These are phyloP conservation scores for Lycophotia porphyrea DNA, from an alignment of 2,888 invertebrate species.

Conservation along the genomic window DNA sequence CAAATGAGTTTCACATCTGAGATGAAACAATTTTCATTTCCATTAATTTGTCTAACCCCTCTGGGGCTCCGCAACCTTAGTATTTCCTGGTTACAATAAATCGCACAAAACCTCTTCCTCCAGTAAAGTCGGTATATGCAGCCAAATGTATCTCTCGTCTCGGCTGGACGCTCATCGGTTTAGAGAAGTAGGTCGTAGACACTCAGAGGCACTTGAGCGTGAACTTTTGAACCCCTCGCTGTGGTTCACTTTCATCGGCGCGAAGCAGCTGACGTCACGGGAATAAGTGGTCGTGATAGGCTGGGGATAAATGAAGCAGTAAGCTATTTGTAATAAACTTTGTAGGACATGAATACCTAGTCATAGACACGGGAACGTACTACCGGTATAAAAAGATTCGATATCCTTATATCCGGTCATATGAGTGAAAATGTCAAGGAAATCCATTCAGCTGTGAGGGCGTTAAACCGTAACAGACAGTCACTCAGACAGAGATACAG, in stretches of 20 bases:
- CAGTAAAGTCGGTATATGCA: background rate
- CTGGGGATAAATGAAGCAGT: background rate
- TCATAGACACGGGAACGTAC: background rate
- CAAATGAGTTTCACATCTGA: too few species aligned
- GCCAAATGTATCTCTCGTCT: conserved; percentile 5
- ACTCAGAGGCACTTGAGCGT: conserved; percentile 35
- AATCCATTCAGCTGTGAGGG: background rate
- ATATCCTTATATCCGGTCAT: background rate
- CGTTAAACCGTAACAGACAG: too few species aligned
- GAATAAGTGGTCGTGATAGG: conserved; percentile 4
- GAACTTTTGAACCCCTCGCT: conserved; percentile 36
- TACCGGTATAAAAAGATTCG: background rate
- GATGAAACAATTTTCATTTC: background rate
- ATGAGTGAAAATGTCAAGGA: background rate
- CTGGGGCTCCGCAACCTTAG: background rate
- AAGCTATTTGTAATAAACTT: background rate
- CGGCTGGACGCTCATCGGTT: conserved; percentile 5
- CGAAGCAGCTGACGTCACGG: conserved; percentile 27
- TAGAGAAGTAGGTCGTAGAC: conserved; percentile 47
- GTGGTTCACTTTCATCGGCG: conserved; percentile 17
- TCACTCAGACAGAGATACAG: background rate
- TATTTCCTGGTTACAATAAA: background rate
- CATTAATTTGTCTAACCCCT: background rate
- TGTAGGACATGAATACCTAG: too few species aligned
- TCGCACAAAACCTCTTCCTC: background rate